Evolutionary conservation across 1,140 invertebrate genomes (phyloP), one percentile per base, ranked within the genome.

Genomic region (Rhizoglyphus robini): DNA sequence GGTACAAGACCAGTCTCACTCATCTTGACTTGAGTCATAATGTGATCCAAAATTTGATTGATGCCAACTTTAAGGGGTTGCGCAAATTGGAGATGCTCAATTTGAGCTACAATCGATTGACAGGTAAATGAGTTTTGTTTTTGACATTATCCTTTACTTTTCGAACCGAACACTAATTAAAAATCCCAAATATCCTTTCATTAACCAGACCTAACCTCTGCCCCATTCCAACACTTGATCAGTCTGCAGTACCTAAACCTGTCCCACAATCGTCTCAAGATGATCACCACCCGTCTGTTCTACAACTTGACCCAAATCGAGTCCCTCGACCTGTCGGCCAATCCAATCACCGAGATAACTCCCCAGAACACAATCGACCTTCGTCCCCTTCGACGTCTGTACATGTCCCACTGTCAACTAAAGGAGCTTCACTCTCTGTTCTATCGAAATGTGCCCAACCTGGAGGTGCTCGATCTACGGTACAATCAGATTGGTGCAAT

Each of bases 331-430:
- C 74, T 90, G 46, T 86, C 83, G 73, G 79, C 82, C 65, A 90
- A 90, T 77, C 82, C 82, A 62, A 74, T 89, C 65, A 79, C 79
- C 71, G 81, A 83, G 71, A 83, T 88, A 70, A 86, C 88, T 76
- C 83, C 84, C 58, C 70, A 68, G 60, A 74, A 67, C 65, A 69
- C 65, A 47, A 75, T 65, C 46, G 72, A 72, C 60, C 51, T 71
- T 13, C 23, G 60, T n/a, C 64, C 67, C 11, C 69, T 88, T 64
- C 80, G 81, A 68, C 80, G 83, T 70, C 76, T 90, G 63, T 86
- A 88, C 75, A 78, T 90, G 69, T 65, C 66, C 0, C 62, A 67
- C 57, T 72, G 72, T 63, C 65, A 69, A 32, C 41, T 72, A 51
- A 58, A 54, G 11, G 38, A 68, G 25, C 38, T 72, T n/a, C 71